phyloP scores from a whole-genome alignment of 1,140 invertebrate genomes.

The Hydropsyche tenuis region DNA sequence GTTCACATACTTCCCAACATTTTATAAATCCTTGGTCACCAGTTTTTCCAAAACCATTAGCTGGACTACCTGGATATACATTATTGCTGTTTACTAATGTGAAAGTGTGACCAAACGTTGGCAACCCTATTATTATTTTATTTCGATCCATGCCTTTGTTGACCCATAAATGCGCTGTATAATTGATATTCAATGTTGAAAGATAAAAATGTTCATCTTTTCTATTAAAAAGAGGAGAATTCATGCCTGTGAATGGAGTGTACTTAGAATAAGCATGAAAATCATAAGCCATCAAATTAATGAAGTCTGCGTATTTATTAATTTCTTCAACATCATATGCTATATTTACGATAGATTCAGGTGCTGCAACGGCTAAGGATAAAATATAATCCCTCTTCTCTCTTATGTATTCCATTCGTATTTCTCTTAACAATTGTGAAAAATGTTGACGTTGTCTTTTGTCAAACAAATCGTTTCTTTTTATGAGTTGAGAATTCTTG shows the following conservation, averaged over 20 bases:
- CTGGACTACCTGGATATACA: slow-evolving; percentile 72
- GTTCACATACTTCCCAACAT: slow-evolving; percentile 74
- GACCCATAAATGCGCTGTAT: slow-evolving; percentile 81
- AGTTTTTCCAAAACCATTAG: slow-evolving; percentile 68
- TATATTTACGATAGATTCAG: slow-evolving; percentile 72
- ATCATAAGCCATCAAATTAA: slow-evolving; percentile 91
- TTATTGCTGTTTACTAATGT: slow-evolving; percentile 72
- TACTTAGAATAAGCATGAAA: slow-evolving; percentile 80
- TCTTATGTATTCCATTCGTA: slow-evolving; percentile 68
- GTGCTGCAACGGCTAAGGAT: slow-evolving; percentile 79
- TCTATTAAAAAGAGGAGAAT: slow-evolving; percentile 76
- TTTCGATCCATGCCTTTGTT: slow-evolving; percentile 77
- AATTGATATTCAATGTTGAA: slow-evolving; percentile 81
- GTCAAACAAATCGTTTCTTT: slow-evolving; percentile 47
- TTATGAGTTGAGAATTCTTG: slow-evolving; percentile 51
- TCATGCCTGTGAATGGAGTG: slow-evolving; percentile 81
- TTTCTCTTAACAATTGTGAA: slow-evolving; percentile 73
- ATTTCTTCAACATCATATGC: slow-evolving; percentile 79
- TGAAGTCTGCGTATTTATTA: slow-evolving; percentile 82
- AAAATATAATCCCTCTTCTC: slow-evolving; percentile 68
- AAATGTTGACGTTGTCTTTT: slow-evolving; percentile 68
- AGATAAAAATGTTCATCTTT: slow-evolving; percentile 70
- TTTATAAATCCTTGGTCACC: slow-evolving; percentile 76
- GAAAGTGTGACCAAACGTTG: slow-evolving; percentile 88
- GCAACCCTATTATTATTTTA: slow-evolving; percentile 88